A percentile compares a stretch with the other conserved stretches of the same genome.
Conservation (phyloP, 2,797 vertebrate species). For the Rhinophrynus dorsalis region DNA sequence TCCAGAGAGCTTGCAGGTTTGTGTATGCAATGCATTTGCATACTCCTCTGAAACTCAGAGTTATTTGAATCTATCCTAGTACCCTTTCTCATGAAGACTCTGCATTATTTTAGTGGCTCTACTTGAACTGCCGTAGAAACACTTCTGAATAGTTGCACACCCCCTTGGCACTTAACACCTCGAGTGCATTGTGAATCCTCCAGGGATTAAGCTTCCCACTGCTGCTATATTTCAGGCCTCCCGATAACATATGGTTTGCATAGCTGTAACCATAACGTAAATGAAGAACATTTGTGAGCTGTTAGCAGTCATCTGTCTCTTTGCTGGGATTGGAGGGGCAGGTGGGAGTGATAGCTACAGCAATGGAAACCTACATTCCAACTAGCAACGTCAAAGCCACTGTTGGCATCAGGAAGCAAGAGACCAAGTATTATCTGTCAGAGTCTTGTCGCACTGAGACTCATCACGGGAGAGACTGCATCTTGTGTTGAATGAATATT, state of each 20-base stretch:
- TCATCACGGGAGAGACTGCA: neutral
- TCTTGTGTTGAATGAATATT: neutral
- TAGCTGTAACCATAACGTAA: conserved; percentile 5
- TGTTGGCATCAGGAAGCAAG: neutral
- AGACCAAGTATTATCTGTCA: neutral
- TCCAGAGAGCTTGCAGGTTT: too few species aligned
- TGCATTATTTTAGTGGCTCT: too few species aligned
- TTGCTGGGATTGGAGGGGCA: conserved; percentile 25
- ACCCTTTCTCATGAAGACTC: too few species aligned
- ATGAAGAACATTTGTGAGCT: conserved; percentile 12
- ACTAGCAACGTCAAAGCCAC: conserved; percentile 2
- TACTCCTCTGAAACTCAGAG: too few species aligned
- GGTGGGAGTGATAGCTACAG: conserved; percentile 21
- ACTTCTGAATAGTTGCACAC: too few species aligned
- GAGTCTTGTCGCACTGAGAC: neutral
- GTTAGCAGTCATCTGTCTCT: conserved; percentile 12
- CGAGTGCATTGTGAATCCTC: too few species aligned
- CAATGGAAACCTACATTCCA: conserved; percentile 15
- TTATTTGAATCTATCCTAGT: too few species aligned
- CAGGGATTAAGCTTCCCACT: too few species aligned
- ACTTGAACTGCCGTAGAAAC: too few species aligned
- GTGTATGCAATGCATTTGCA: too few species aligned
- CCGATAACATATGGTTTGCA: neutral
- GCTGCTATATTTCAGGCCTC: neutral
- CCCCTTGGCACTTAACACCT: too few species aligned